Percentiles rank a stretch among this genome's conserved stretches.
These are phyloP conservation scores for Epirrita christyi DNA, from an alignment of 2,888 invertebrate species.

Conservation along the genomic window DNA sequence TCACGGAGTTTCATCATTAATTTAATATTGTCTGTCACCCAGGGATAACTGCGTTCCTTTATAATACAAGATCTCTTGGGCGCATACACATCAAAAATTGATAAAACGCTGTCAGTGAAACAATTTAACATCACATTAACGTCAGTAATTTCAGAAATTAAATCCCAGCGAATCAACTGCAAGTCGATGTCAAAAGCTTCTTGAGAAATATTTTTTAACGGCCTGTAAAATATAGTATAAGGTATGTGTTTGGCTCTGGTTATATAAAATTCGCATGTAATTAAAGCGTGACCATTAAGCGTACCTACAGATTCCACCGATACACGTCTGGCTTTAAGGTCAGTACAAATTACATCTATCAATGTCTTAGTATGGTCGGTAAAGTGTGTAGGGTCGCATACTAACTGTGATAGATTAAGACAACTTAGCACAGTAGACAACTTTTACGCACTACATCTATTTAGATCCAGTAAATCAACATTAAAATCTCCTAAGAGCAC, in stretches of 20 bases:
- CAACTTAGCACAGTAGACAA: background rate
- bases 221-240: conserved; percentile 1
- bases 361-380: background rate
- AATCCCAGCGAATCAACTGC: conserved; percentile 1
- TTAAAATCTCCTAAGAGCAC: background rate
- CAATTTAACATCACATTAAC: conserved; percentile 6
- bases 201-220: background rate
- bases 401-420: background rate
- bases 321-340: background rate
- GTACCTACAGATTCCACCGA: background rate
- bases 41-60: too few relatives aligned
- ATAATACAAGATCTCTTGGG: too few relatives aligned
- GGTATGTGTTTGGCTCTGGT: background rate
- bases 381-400: background rate
- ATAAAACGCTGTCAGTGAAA: background rate
- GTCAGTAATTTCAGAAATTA: background rate
- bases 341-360: background rate
- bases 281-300: background rate
- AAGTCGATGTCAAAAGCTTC: background rate
- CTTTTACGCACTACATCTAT: background rate
- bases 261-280: conserved; percentile 3
- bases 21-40: too few relatives aligned
- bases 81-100: conserved; percentile 6
- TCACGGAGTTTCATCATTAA: too few relatives aligned
- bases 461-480: background rate